These are phyloP conservation scores for Alces alces DNA, from an alignment of 2,113 vertebrate genomes.

Conservation along the genomic window DNA sequence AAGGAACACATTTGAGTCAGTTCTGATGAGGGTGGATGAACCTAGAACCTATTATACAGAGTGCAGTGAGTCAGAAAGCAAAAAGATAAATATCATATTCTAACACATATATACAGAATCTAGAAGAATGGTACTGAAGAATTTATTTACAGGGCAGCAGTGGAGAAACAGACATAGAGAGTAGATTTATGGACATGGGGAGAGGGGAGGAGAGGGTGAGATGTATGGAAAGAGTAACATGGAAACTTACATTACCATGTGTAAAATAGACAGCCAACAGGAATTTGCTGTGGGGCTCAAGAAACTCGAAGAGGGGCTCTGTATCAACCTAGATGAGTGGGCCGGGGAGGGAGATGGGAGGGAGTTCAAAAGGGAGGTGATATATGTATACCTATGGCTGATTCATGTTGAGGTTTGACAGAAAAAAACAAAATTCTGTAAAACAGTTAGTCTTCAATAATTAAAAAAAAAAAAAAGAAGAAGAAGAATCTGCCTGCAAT, in stretches of 20 bases:
- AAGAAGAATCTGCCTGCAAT: background rate
- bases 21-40: background rate
- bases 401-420: background rate
- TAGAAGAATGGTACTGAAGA: background rate
- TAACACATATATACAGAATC: background rate
- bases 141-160: background rate
- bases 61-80: background rate
- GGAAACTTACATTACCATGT: background rate
- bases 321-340: background rate
- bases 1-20: background rate
- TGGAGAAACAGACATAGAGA: background rate
- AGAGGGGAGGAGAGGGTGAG: background rate
- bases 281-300: background rate
- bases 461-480: fast-evolving
- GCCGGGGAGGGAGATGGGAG: background rate
- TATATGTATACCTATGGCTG: background rate
- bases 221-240: background rate
- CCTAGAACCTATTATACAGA: background rate
- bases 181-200: background rate
- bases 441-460: background rate
- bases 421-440: background rate
- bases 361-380: background rate
- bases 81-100: background rate
- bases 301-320: background rate
- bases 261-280: background rate